phyloP scores from a whole-genome alignment of 2,888 invertebrate species.

The Asteroscopus sphinx region DNA sequence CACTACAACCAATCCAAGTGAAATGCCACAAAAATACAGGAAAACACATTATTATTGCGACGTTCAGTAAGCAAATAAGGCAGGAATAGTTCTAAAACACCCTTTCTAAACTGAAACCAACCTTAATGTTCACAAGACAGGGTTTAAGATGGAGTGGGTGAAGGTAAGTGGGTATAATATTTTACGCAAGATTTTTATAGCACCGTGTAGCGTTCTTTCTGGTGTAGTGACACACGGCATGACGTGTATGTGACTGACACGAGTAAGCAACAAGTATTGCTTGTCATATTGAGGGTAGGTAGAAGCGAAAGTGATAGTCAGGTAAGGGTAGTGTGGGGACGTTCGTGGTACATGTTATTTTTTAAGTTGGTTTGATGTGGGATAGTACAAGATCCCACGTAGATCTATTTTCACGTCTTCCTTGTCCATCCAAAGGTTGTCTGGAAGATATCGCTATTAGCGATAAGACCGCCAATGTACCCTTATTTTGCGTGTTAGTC shows the following conservation, averaged over 20 bases:
- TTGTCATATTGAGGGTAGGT: slow-evolving; percentile 36
- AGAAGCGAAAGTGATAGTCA: slow-evolving; percentile 46
- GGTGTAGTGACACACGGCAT: slow-evolving; percentile 59
- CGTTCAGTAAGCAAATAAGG: slow-evolving; percentile 65
- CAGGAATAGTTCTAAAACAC: slow-evolving; percentile 55
- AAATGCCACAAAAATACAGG: slow-evolving; percentile 47
- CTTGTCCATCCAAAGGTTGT: too few species aligned
- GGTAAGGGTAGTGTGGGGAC: slow-evolving; percentile 6
- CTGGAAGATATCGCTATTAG: too few species aligned
- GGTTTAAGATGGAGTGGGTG: slow-evolving; percentile 21
- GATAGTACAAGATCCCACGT: too few species aligned
- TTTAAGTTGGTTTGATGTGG: neutral
- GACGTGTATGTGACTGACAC: slow-evolving; percentile 60
- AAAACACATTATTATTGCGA: slow-evolving; percentile 64
- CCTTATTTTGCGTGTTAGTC: too few species aligned
- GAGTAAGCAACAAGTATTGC: slow-evolving; percentile 58
- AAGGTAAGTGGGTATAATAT: slow-evolving; percentile 47
- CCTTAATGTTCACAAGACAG: slow-evolving; percentile 14
- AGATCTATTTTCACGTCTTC: too few species aligned
- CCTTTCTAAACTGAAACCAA: slow-evolving; percentile 23
- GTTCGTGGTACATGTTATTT: neutral
- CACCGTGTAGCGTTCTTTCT: slow-evolving; percentile 17
- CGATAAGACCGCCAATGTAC: too few species aligned
- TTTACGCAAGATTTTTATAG: slow-evolving; percentile 61
- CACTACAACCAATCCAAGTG: slow-evolving; percentile 43